phyloP scores from a whole-genome alignment of 1,140 invertebrate genomes.

The Meloidogyne chitwoodi region DNA sequence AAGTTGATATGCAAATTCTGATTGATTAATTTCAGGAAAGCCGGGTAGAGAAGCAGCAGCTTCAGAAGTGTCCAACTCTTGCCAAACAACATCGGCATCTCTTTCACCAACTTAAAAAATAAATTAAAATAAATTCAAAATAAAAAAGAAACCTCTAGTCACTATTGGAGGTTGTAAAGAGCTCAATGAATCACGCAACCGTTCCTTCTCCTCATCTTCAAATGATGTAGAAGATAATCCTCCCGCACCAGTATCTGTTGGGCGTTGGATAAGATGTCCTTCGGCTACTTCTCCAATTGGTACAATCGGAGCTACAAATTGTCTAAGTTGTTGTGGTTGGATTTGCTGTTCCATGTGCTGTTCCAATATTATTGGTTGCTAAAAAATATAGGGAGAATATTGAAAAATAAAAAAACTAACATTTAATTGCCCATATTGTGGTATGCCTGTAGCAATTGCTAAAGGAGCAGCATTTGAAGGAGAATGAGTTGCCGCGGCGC shows the following conservation, averaged over 20 bases:
- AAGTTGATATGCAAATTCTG: slow-evolving; percentile 52
- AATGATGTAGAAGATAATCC: slow-evolving; percentile 19
- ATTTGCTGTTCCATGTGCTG: neutral
- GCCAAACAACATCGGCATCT: slow-evolving; percentile 50
- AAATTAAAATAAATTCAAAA: neutral
- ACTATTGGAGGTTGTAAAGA: slow-evolving; percentile 41
- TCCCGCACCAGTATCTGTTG: neutral
- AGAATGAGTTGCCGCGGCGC: neutral
- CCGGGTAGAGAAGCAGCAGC: slow-evolving; percentile 52
- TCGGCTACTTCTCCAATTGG: neutral
- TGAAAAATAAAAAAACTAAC: neutral
- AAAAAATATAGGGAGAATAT: neutral
- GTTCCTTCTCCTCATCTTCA: slow-evolving; percentile 51
- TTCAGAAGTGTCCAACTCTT: slow-evolving; percentile 55
- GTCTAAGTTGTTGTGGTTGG: neutral
- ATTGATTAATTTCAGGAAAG: slow-evolving; percentile 56
- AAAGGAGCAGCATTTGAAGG: neutral
- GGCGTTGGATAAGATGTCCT: neutral
- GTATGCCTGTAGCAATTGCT: neutral
- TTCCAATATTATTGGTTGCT: neutral
- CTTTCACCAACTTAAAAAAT: slow-evolving; percentile 15
- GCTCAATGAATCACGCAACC: slow-evolving; percentile 43
- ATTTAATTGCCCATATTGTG: neutral
- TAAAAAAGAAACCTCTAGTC: slow-evolving; percentile 4
- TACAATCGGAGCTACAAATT: slow-evolving; percentile 3